Evolutionary conservation across 2,888 invertebrate genomes (phyloP).

Genomic region (Drosophila merina): DNA sequence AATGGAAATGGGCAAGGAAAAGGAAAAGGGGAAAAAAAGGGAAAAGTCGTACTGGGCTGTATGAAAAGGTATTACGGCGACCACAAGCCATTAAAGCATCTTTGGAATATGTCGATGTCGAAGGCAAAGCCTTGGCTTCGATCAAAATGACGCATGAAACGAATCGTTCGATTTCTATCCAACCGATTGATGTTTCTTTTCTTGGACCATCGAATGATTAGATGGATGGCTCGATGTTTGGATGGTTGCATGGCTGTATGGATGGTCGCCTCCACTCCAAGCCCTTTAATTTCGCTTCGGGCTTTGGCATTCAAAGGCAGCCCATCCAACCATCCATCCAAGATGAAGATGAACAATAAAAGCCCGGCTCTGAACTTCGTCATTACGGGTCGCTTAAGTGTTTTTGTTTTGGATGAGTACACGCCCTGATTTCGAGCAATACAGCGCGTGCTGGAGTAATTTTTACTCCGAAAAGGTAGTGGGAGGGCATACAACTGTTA

Average conservation of each 20-base stretch:
- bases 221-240: conserved; percentile 6
- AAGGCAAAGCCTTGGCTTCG: conserved; percentile 44
- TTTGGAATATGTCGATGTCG: conserved; percentile 68
- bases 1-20: conserved; percentile 43
- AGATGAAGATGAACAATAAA: conserved; percentile 59
- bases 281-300: conserved; percentile 59
- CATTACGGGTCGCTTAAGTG: conserved; percentile 76
- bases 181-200: conserved; percentile 23
- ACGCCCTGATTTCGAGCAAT: conserved; percentile 70
- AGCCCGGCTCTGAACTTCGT: conserved; percentile 63
- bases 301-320: conserved; percentile 74
- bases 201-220: conserved; percentile 16
- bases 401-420: conserved; percentile 79
- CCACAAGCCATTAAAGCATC: conserved; percentile 81
- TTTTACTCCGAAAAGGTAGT: background rate
- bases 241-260: conserved; percentile 28
- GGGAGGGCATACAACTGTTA: conserved; percentile 18
- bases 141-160: conserved; percentile 76
- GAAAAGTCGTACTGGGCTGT: conserved; percentile 12
- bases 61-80: conserved; percentile 35
- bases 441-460: conserved; percentile 61
- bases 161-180: conserved; percentile 58
- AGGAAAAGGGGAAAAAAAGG: conserved; percentile 20
- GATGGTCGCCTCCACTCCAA: conserved; percentile 39
- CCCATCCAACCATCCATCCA: conserved; percentile 31